Conservation (phyloP, 2,888 invertebrate species). For the Incurvaria masculella region DNA sequence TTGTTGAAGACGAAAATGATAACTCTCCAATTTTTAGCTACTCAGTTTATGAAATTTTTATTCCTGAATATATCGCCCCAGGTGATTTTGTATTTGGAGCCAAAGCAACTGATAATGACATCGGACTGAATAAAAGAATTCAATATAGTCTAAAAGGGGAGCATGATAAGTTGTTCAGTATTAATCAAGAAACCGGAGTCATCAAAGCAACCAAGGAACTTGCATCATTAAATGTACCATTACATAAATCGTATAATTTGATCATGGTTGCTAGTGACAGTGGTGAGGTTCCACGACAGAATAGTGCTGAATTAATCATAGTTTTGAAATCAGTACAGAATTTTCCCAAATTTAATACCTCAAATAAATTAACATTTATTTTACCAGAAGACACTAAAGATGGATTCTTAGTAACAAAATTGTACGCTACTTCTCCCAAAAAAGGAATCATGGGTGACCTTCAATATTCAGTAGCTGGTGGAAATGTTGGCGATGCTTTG, state of each 20-base stretch:
- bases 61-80: slow-evolving; percentile 74
- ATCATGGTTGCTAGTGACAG: slow-evolving; percentile 80
- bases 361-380: slow-evolving; percentile 69
- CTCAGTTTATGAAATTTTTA: slow-evolving; percentile 71
- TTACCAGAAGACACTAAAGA: slow-evolving; percentile 77
- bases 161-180: slow-evolving; percentile 72
- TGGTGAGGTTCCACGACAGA: slow-evolving; percentile 65
- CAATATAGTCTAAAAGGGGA: slow-evolving; percentile 74
- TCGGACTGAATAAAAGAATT: slow-evolving; percentile 77
- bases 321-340: slow-evolving; percentile 71
- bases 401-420: slow-evolving; percentile 71
- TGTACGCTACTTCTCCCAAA: slow-evolving; percentile 79
- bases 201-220: slow-evolving; percentile 75
- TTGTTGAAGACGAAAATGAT: slow-evolving; percentile 80
- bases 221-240: slow-evolving; percentile 48
- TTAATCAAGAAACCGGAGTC: slow-evolving; percentile 81
- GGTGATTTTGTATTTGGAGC: slow-evolving; percentile 91
- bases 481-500: slow-evolving; percentile 86
- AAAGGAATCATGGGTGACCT: slow-evolving; percentile 66
- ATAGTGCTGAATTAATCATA: slow-evolving; percentile 73
- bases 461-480: slow-evolving; percentile 87
- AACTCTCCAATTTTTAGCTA: slow-evolving; percentile 77
- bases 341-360: slow-evolving; percentile 76
- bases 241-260: slow-evolving; percentile 63
- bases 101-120: slow-evolving; percentile 80